Evolutionary conservation across 2,888 invertebrate species (phyloP), one percentile per base, ranked within the genome.

Genomic region (Meloe dianella): DNA sequence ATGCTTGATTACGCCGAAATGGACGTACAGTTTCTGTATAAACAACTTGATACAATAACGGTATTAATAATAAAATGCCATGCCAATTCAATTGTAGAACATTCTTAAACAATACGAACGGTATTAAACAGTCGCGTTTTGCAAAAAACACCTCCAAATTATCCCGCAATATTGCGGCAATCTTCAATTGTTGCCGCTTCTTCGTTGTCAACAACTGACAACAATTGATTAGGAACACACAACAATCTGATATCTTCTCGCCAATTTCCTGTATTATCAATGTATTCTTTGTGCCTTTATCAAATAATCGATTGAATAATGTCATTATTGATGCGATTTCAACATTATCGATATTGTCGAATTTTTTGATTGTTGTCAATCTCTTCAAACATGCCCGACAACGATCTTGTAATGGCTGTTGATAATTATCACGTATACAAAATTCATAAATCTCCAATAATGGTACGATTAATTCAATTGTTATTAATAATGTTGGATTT

Each of bases 391-490:
- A 88, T 73, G 86, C 84, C 68, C 89, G 85, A 1, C 92, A 83
- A 78, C 90, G 87, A 65, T 85, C 86, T 75, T 89, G 88, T 29
- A 93, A 79, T 29, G 91, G 91, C 77, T 86, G 87, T 71, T 90
- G 90, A 77, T 91, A 88, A 65, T 86, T 87, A 71, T 92, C 91
- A 75, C 88, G 88, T 57, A 91, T 88, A 70, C 91, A 89, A 78
- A 89, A 90, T 79, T 92, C 92, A 1, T 92, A 81, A 74, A 90
- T 87, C 72, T 89, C 87, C 57, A 90, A 88, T 1, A 93, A 82
- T 0, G 91, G 89, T 8, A 90, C 84, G 75, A 93, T 88, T 84
- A 92, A 89, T 74, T 90, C 90, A 56, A 93, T 82, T 65, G 89
- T 87, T 29, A 90, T 84, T 47, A 89, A 86, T 88, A 93, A 88